Evolutionary conservation across 2,113 vertebrate species (phyloP), one percentile per base, ranked within the genome.

Genomic region (Saguinus imperator): DNA sequence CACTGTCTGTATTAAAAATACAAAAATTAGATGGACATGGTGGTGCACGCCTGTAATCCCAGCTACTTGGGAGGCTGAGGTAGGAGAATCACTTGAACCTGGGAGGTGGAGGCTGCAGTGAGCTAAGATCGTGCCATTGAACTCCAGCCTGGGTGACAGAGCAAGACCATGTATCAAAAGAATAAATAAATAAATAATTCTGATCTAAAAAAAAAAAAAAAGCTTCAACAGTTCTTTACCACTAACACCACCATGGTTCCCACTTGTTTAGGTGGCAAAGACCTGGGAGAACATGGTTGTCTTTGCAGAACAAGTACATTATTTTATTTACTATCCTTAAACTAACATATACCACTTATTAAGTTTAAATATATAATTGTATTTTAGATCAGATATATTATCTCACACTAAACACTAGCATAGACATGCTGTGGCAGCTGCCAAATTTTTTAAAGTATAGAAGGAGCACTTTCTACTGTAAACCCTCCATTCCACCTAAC

Each of bases 351-450:
- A 9, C 66, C 52, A 79, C 61, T 85, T 91, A 94, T 92, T 79
- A 93, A 81, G 40, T 37, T 93, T 95, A 86, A 80, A 61, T 66
- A 96, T 55, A 76, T 80, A 92, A 73, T 48, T 84, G 32, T 75
- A 32, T 94, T 58, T 93, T 87, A 93, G 11, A 76, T 82, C 29
- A 90, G 37, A 90, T n/a, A 95, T 5, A 95, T 37, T 70, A 91
- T 29, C 73, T 89, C 81, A 87, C 8, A 91, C 6, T 18, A 93
- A 93, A 93, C 35, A 82, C 21, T 70, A 91, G 17, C 70, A 97
- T 3, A 89, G 40, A 94, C 43, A 92, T 89, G 48, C 13, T 48
- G 23, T 89, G n/a, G 40, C 40, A 83, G 50, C 14, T 77, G 37
- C 50, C 11, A 45, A 55, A 52, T 48, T 87, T 87, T 81, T 50